Conservation (phyloP, 92 coral and sea anemone genomes). For the Bergia puertoricense region DNA sequence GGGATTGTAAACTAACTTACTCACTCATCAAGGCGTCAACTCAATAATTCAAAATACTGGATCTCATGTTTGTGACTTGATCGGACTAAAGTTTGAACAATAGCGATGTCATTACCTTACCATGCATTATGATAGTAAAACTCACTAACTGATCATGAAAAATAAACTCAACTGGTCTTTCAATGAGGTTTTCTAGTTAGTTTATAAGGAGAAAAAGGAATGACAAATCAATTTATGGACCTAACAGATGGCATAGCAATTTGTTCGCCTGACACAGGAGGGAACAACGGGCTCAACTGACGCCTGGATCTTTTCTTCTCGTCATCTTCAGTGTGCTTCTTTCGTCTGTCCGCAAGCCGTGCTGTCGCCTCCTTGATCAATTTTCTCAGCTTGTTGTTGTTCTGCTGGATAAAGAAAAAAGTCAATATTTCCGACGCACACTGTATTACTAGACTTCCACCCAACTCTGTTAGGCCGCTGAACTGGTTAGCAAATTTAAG, state of each 20-base stretch:
- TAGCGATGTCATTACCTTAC: too few species aligned
- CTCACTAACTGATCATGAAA: too few species aligned
- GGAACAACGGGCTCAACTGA: conserved; percentile 52
- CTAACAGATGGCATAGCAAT: conserved; percentile 48
- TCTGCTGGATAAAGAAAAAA: not conserved
- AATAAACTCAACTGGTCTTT: not conserved
- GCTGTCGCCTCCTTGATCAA: not conserved
- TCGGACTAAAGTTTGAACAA: not conserved
- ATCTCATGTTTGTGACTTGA: not conserved
- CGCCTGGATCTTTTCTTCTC: conserved; percentile 29
- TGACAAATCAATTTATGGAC: conserved; percentile 12
- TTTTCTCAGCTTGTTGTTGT: not conserved
- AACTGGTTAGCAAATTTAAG: too few species aligned
- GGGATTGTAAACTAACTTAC: not conserved
- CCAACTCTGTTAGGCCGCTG: too few species aligned
- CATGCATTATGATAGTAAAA: too few species aligned
- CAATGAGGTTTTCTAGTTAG: not conserved
- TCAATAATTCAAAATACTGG: not conserved
- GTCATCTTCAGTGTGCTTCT: conserved; percentile 19
- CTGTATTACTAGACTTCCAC: too few species aligned
- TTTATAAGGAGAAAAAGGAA: not conserved
- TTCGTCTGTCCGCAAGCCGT: not conserved
- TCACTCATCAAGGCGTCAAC: not conserved
- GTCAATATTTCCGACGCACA: not conserved
- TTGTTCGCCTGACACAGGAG: conserved; percentile 47